Conservation (phyloP, 2,113 vertebrate species). For the Camelus dromedarius region DNA sequence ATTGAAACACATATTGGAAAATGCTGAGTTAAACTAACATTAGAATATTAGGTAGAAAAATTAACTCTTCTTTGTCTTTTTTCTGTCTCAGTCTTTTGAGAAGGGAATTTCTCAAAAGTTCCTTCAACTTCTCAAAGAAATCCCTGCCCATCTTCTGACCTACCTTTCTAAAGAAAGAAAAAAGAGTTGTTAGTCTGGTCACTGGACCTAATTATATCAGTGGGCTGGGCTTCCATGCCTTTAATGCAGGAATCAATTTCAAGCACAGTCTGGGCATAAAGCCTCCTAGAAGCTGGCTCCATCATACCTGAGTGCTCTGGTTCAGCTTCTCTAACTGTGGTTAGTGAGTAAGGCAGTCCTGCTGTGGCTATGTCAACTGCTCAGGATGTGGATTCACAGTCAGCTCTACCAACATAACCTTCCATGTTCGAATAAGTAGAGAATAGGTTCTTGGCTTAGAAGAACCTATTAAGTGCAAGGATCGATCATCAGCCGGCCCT, state of each 20-base stretch:
- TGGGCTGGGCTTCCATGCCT: background rate
- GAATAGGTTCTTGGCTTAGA: background rate
- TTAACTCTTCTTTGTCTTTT: background rate
- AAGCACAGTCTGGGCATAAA: background rate
- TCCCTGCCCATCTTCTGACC: background rate
- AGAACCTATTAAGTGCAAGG: too few relatives aligned
- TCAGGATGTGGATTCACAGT: background rate
- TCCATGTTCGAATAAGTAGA: background rate
- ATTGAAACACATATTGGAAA: background rate
- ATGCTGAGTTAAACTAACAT: background rate
- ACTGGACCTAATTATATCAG: background rate
- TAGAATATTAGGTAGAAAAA: background rate
- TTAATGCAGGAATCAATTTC: background rate
- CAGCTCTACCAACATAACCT: background rate
- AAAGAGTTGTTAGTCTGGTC: background rate
- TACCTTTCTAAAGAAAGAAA: background rate
- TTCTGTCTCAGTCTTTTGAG: background rate
- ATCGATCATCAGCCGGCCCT: too few relatives aligned
- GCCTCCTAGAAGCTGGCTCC: background rate
- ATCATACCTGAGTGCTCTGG: background rate
- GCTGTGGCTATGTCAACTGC: background rate
- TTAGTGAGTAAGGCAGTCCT: background rate
- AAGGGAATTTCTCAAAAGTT: background rate
- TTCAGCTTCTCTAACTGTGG: background rate
- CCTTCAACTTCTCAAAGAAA: background rate